Percentiles rank a stretch among this genome's conserved stretches.
These are phyloP conservation scores for Hydrotaea diabolus DNA, from an alignment of 2,888 invertebrate genomes.

Conservation along the genomic window DNA sequence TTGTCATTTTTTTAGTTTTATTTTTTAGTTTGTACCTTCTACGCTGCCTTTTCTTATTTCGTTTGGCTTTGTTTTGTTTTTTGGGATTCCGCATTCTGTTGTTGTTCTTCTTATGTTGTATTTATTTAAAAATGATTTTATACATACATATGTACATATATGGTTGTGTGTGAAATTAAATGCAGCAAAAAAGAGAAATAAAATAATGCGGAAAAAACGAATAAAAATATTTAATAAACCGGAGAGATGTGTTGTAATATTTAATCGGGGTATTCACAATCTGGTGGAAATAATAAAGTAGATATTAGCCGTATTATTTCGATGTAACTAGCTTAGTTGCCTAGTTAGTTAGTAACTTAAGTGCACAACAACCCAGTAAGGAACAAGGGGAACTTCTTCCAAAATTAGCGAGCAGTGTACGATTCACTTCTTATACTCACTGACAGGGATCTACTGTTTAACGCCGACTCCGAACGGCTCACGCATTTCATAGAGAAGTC, in stretches of 20 bases:
- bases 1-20: conserved; percentile 70
- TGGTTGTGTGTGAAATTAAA: conserved; percentile 40
- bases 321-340: no score
- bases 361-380: no score
- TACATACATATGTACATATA: conserved; percentile 42
- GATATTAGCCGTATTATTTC: no score
- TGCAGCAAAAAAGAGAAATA: conserved; percentile 60
- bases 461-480: no score
- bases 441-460: no score
- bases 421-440: no score
- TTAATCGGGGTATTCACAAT: no score
- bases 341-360: no score
- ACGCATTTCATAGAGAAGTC: no score
- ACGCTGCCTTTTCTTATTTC: conserved; percentile 26
- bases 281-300: no score
- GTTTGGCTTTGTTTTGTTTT: conserved; percentile 42
- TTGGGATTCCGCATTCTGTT: conserved; percentile 31
- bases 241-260: conserved; percentile 43
- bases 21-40: conserved; percentile 63
- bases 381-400: no score
- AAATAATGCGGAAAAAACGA: neutral
- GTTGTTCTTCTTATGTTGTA: conserved; percentile 28
- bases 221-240: conserved; percentile 55
- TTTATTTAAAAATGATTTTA: neutral
- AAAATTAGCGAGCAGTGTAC: no score